These are phyloP conservation scores for Lepidurus packardi DNA, from an alignment of 1,140 invertebrate species.

Conservation along the genomic window DNA sequence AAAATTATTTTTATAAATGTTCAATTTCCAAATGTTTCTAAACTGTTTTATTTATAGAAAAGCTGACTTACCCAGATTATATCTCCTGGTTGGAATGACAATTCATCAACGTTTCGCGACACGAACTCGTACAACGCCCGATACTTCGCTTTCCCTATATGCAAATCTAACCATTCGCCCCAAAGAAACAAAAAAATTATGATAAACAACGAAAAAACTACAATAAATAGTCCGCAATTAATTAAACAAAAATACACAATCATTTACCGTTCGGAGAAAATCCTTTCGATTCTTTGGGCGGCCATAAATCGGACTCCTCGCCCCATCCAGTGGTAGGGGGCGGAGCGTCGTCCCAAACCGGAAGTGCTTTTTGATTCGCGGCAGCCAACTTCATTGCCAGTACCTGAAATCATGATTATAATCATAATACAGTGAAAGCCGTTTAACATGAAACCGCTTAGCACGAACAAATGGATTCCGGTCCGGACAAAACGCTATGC, in stretches of 20 bases:
- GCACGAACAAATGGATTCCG: too few species aligned
- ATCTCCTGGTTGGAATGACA: constrained; percentile 89
- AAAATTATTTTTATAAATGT: constrained; percentile 15
- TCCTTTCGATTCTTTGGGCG: constrained; percentile 3
- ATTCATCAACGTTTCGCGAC: constrained; percentile 85
- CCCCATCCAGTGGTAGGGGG: constrained; percentile 36
- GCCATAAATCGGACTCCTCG: constrained; percentile 36
- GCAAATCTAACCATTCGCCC: neutral
- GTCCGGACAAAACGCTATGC: too few species aligned
- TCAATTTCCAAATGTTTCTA: too few species aligned
- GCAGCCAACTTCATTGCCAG: constrained; percentile 47
- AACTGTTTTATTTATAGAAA: neutral
- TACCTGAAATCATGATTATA: constrained; percentile 41
- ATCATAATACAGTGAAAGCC: too few species aligned
- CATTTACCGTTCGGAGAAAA: neutral
- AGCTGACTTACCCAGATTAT: constrained; percentile 66
- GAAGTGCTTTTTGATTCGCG: neutral
- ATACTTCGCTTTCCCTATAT: constrained; percentile 59
- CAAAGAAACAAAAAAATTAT: neutral
- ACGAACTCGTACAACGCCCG: constrained; percentile 90
- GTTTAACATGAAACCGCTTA: too few species aligned
- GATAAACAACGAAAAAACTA: neutral
- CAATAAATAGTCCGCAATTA: neutral
- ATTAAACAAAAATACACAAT: too few species aligned
- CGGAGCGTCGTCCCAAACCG: constrained; percentile 41